Evolutionary conservation across 2,113 vertebrate genomes (phyloP), one percentile per base, ranked within the genome.

Genomic region (Ptychochromis oligacanthus): DNA sequence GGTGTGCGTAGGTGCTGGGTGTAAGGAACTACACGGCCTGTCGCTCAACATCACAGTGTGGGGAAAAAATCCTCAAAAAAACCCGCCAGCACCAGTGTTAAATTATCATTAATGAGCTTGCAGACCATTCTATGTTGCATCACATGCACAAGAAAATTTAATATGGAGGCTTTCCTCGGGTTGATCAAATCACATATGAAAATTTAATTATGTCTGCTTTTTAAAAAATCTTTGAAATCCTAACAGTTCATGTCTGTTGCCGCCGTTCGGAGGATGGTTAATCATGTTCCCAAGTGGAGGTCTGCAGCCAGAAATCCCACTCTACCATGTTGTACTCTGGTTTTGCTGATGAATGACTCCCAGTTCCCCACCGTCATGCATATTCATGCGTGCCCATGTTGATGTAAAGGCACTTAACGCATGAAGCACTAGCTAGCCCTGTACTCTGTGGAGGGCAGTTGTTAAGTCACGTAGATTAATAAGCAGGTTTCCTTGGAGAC

Each of bases 401-500:
- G 61, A 83, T 83, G 83, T 87, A 83, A 84, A 81, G 82, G 26
- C 49, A 76, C 72, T 87, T 83, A 83, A 75, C 43, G 81, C 61
- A 77, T 74, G 15, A 62, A 52, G 70, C 36, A 14, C 87, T 76
- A 3, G 22, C 74, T 61, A 62, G 10, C 80, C 38, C 77, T 43
- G 43, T 22, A 36, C 78, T 82, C 75, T 77, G 36, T 49, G 70
- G 43, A 87, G 70, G 78, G 82, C 92, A 91, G 90, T 87, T 90
- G 92, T 93, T 79, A 93, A 93, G 82, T 94, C 93, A 92, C 59
- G 58, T 74, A 87, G 77, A 82, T 89, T 91, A 88, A 86, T 88
- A 75, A 70, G 64, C 80, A 77, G 79, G 95, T 95, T 95, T 89
- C 94, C 94, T 95, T 95, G 94, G 95, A 91, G 91, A 95, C 92